A percentile compares a stretch with the other conserved stretches of the same genome.
phyloP scores from a whole-genome alignment of 2,797 vertebrate genomes.

The Neostethus bicornis region DNA sequence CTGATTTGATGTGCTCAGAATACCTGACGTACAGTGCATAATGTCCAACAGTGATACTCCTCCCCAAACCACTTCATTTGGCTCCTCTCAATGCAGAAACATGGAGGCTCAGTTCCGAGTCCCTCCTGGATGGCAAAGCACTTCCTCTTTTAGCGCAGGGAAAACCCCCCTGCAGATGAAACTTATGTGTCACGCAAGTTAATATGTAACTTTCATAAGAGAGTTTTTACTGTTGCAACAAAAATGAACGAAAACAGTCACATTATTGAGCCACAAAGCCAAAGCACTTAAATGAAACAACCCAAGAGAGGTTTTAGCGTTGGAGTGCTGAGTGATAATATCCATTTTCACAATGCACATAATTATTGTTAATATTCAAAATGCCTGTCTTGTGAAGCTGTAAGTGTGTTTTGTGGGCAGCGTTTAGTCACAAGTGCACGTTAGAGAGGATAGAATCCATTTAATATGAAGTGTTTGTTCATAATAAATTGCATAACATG shows the following conservation, averaged over 20 bases:
- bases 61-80: too few relatives aligned
- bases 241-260: background rate
- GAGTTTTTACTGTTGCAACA: background rate
- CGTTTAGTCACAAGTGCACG: background rate
- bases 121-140: too few relatives aligned
- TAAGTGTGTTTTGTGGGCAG: background rate
- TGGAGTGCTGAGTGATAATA: background rate
- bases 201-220: background rate
- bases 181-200: too few relatives aligned
- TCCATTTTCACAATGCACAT: background rate
- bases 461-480: background rate
- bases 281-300: background rate
- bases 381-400: background rate
- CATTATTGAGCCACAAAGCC: background rate
- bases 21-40: too few relatives aligned
- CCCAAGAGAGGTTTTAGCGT: background rate
- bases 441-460: background rate
- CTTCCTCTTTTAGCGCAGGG: too few relatives aligned
- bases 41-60: too few relatives aligned
- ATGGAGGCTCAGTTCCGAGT: too few relatives aligned
- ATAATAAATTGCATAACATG: background rate
- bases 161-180: too few relatives aligned
- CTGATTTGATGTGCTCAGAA: too few relatives aligned
- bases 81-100: too few relatives aligned
- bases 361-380: slow-evolving; percentile 1